Evolutionary conservation across 1,140 invertebrate species (phyloP).

Genomic region (Eufriesea mexicana): DNA sequence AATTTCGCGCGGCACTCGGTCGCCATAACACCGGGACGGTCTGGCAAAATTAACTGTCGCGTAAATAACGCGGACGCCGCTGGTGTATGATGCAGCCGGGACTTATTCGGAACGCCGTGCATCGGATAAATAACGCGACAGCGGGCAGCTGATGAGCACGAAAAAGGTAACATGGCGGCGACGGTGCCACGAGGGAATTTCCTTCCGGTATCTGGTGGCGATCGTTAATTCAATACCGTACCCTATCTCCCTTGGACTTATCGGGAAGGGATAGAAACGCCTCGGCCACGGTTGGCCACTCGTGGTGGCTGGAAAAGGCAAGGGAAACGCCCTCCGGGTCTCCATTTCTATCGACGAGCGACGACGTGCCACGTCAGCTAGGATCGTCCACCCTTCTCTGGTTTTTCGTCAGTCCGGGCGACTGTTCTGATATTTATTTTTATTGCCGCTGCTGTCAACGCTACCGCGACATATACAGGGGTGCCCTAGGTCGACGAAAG

Average conservation of each 20-base stretch:
- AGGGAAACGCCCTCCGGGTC: constrained; percentile 61
- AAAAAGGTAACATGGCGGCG: background rate
- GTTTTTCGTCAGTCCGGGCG: constrained; percentile 53
- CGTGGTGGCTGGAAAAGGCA: constrained; percentile 46
- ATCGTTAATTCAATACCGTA: constrained; percentile 65
- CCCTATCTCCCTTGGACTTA: constrained; percentile 44
- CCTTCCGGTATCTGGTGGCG: constrained; percentile 55
- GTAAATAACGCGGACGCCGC: constrained; percentile 9
- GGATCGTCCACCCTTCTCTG: constrained; percentile 66
- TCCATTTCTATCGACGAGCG: constrained; percentile 62
- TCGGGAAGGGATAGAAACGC: constrained; percentile 65
- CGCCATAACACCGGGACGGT: background rate
- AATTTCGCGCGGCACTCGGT: constrained; percentile 20
- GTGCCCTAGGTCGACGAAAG: constrained; percentile 55
- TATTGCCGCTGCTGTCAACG: constrained; percentile 59
- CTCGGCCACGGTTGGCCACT: constrained; percentile 58
- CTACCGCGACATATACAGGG: constrained; percentile 55
- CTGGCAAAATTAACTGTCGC: constrained; percentile 21
- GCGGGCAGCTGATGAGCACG: constrained; percentile 8
- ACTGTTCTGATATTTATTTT: constrained; percentile 64
- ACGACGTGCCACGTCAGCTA: constrained; percentile 73
- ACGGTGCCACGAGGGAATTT: constrained; percentile 2
- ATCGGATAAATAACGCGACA: constrained; percentile 5
- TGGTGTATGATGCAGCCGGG: background rate
- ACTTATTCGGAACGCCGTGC: background rate